These are phyloP conservation scores for Siniperca chuatsi DNA, from an alignment of 2,113 vertebrate genomes.

Conservation along the genomic window DNA sequence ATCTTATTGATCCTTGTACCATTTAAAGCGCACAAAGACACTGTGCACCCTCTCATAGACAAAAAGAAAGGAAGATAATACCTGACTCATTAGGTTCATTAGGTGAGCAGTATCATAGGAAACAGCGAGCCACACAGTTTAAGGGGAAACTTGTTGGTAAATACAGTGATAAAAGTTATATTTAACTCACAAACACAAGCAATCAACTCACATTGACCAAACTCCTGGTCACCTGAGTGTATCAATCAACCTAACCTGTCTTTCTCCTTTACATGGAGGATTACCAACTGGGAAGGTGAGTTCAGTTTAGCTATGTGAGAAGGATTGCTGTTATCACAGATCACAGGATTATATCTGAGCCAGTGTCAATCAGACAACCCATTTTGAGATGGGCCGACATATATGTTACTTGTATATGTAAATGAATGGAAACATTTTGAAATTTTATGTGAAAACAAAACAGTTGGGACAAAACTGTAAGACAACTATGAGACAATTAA, in stretches of 20 bases:
- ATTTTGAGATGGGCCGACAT: slow-evolving; percentile 19
- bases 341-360: slow-evolving; percentile 81
- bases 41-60: slow-evolving; percentile 2
- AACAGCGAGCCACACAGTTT: background rate
- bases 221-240: slow-evolving; percentile 10
- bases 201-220: slow-evolving; percentile 8
- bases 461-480: background rate
- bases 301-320: slow-evolving; percentile 75
- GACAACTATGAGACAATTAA: background rate
- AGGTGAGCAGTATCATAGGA: background rate
- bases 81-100: slow-evolving; percentile 42
- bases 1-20: slow-evolving; percentile 47
- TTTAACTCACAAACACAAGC: background rate
- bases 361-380: slow-evolving; percentile 41
- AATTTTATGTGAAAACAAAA: background rate
- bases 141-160: background rate
- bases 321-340: slow-evolving; percentile 77
- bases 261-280: slow-evolving; percentile 66
- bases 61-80: slow-evolving; percentile 26
- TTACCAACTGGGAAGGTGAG: slow-evolving; percentile 78
- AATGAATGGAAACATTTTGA: background rate
- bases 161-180: background rate
- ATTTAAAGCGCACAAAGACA: slow-evolving; percentile 45
- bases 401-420: slow-evolving; percentile 19
- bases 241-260: slow-evolving; percentile 27